Base-by-base conservation (phyloP, 2,888 invertebrate genomes). In the Temnothorax rugatulus region DNA sequence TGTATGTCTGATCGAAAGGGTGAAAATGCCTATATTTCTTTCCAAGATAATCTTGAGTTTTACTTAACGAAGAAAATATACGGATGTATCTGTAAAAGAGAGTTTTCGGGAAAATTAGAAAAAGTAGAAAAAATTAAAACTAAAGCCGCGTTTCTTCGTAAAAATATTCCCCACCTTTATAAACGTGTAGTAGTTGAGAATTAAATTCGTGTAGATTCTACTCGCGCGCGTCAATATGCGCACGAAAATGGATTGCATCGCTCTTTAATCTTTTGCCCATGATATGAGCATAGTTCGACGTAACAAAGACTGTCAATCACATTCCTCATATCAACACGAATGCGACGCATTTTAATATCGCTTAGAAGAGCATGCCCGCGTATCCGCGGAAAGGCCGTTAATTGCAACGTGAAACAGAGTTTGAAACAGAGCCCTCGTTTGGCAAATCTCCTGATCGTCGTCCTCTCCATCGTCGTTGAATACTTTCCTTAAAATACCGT, bases 401-500 rank as follows among this genome's bases (percentile, higher is more conserved):
- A 47, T 44, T 41, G 50, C n/a, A 76, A 76, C 21, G 18, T 54
- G n/a, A 47, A 57, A 57, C 44, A 44, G 8, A 44, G 8, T 79
- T 59, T 5, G 38, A 59, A 73, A 73, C 25, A 15, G 21, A 25
- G 29, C 18, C 47, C 47, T 47, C 4, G 25, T n/a, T 59, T 50
- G 73, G 59, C 54, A 38, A 73, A 81, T 61, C 21, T 71, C 73
- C 21, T 25, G 41, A 18, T 71, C 57, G 15, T 29, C 29, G n/a
- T 41, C 5, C 15, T 50, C 15, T 47, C 21, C 3, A 21, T 54
- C 38, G 38, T 15, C 11, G 25, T 38, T 41, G 41, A 2, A n/a
- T 9, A 34, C 34, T 29, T 18, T 63, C 63, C 63, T 82, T 76
- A 76, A 82, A 76, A 64, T 82, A 44, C 52, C n/a, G 9, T 63